Evolutionary conservation across 1,140 invertebrate species (phyloP), one percentile per base, ranked within the genome.

Genomic region (Rhizoglyphus robini): DNA sequence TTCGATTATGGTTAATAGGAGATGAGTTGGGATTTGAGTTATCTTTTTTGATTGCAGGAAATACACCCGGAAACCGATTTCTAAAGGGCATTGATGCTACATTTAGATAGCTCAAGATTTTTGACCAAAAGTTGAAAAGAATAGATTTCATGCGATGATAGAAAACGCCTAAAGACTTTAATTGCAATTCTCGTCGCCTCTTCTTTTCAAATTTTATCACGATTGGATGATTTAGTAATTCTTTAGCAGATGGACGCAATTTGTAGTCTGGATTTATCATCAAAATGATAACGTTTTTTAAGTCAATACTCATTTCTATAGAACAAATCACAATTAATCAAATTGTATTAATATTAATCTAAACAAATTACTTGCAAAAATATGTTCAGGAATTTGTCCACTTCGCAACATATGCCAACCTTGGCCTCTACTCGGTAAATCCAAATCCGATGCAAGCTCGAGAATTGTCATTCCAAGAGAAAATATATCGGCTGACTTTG

Each of bases 401-500:
- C 1, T 38, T 34, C 86, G 73, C 4, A 88, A 71, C 51, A 80
- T 74, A 69, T 87, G 85, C 86, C 86, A 88, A 8, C 80, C 75
- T 2, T 80, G 77, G 11, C 84, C 86, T 71, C 82, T 79, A 65
- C 77, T 72, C 1, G 86, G 86, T 46, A 88, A 74, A 68, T 86
- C 82, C 58, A 88, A 76, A 75, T 86, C 84, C 71, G 80, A 81
- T 1, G 84, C 81, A 41, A 88, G 70, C 73, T 88, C 86, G 32
- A 88, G 71, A 66, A 87, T 80, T 15, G 83, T 83, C 67, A 88
- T 82, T 4, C 87, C 87, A 23, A 88, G 72, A 72, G 84, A 85
- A 68, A 79, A 80, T 47, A 81, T 75, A 73, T 80, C 79, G 46
- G 79, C 79, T 58, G 77, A 69, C 71, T 79, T 78, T 3, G 81